A percentile compares a stretch with the other conserved stretches of the same genome.
phyloP scores from a whole-genome alignment of 2,888 invertebrate genomes.

The Dryobota labecula region DNA sequence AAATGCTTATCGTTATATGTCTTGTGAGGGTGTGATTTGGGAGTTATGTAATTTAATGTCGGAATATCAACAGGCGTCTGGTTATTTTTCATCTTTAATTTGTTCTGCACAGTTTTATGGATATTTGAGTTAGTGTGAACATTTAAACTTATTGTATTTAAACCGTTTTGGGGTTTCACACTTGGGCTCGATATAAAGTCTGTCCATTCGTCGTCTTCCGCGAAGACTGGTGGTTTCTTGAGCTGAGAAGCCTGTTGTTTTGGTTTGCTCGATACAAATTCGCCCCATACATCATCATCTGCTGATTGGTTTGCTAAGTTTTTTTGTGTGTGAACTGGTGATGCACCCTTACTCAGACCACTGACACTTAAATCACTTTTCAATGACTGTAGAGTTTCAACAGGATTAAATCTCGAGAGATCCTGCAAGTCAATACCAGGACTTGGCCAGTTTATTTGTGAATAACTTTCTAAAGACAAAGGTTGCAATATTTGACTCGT shows the following conservation, averaged over 20 bases:
- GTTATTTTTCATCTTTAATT: slow-evolving; percentile 76
- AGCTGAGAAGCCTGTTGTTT: slow-evolving; percentile 74
- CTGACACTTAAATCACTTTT: slow-evolving; percentile 81
- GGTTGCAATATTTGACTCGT: slow-evolving; percentile 87
- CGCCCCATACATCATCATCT: slow-evolving; percentile 92
- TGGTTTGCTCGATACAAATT: slow-evolving; percentile 90
- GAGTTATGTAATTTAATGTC: slow-evolving; percentile 86
- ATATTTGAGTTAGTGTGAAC: slow-evolving; percentile 85
- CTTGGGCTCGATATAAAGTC: slow-evolving; percentile 87
- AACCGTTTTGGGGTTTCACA: slow-evolving; percentile 84
- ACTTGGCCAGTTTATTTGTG: slow-evolving; percentile 92
- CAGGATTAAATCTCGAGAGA: slow-evolving; percentile 87
- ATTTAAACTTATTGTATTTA: slow-evolving; percentile 87
- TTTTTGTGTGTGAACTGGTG: slow-evolving; percentile 80
- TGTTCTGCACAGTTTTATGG: slow-evolving; percentile 78
- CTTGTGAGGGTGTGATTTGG: slow-evolving; percentile 81
- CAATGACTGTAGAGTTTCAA: slow-evolving; percentile 85
- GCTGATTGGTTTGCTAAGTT: slow-evolving; percentile 69
- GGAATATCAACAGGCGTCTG: slow-evolving; percentile 84
- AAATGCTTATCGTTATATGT: slow-evolving; percentile 85
- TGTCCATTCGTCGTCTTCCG: slow-evolving; percentile 88
- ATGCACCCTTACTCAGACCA: slow-evolving; percentile 79
- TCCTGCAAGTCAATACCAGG: slow-evolving; percentile 90
- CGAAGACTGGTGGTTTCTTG: slow-evolving; percentile 76
- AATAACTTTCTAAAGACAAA: slow-evolving; percentile 86